Evolutionary conservation across 2,888 invertebrate species (phyloP), one percentile per base, ranked within the genome.

Genomic region (Pocota personata): DNA sequence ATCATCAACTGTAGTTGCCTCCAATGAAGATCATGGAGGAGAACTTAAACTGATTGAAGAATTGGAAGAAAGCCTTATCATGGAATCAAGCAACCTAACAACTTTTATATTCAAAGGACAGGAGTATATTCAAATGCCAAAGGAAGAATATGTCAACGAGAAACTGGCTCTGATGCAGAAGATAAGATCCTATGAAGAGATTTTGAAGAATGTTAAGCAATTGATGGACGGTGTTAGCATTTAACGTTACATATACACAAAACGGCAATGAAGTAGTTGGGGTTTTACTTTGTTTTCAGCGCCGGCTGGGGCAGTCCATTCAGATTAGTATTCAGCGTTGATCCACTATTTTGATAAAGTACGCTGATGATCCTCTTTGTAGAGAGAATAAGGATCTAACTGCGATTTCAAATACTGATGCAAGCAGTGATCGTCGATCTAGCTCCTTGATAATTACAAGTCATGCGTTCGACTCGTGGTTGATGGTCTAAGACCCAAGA

Each of bases 61-160:
- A 14, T 48, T 69, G 0, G 57, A 84, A 7, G 14, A 50, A 27
- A 77, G 43, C 24, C 24, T 67, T 5, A 12, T 88, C 5, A 14
- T 89, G 16, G 90, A 91, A 19, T 2, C 73, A 2, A 37, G 67
- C 30, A 88, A 89, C 60, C 82, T 91, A 0, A 90, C 90, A 1
- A 89, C 90, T 2, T 92, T 92, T 57, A 90, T 90, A 16, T 91
- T 90, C 8, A 91, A 91, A 32, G 91, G 91, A 1, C 89, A 92
- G 57, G 90, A 91, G 72, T 92, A 91, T 67, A 90, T 92, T 1
- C 92, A 92, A 89, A 92, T 92, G 92, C 89, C 92, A 0, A 89
- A 89, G 52, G 88, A 89, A 0, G 87, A 89, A 21, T 92, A 92
- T 82, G 10, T 91, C 12, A 64, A 82, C 0, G 92, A 92, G 60